Evolutionary conservation across 2,113 vertebrate genomes (phyloP).

Genomic region (Leptocoma aspasia): DNA sequence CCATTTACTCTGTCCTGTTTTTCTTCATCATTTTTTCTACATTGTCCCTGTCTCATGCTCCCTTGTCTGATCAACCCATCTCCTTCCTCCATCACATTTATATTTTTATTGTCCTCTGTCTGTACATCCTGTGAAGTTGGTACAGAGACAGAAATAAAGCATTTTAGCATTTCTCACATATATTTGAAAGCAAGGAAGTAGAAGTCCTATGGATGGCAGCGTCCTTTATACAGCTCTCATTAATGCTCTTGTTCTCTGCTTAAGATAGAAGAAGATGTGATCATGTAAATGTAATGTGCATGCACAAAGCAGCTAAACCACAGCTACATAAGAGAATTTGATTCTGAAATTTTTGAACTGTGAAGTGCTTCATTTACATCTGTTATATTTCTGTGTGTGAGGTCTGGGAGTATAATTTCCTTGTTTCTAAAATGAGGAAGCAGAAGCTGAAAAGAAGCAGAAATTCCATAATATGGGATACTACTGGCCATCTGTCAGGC

Average conservation of each 20-base stretch:
- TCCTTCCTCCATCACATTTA: background rate
- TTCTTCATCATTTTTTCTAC: background rate
- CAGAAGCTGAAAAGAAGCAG: background rate
- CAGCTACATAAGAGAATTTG: background rate
- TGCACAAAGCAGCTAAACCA: slow-evolving; percentile 18
- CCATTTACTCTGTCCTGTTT: background rate
- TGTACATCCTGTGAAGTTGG: background rate
- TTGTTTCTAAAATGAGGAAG: slow-evolving; percentile 21
- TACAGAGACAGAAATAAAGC: background rate
- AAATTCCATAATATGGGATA: background rate
- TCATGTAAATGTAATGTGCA: slow-evolving; percentile 5
- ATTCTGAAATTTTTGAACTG: slow-evolving; percentile 12
- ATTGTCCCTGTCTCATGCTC: background rate
- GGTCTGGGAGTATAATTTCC: background rate
- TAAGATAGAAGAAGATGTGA: slow-evolving; percentile 11
- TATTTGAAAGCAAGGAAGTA: background rate
- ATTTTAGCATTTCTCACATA: background rate
- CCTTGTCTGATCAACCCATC: background rate
- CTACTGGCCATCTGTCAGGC: background rate
- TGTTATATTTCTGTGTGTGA: background rate
- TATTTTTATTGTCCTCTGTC: background rate
- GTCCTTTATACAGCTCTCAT: background rate
- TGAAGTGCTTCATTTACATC: slow-evolving; percentile 20
- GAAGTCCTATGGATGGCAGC: background rate
- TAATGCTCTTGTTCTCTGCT: slow-evolving; percentile 22